These are phyloP conservation scores for Graptemys geographica DNA, from an alignment of 2,797 vertebrate species.

Conservation along the genomic window DNA sequence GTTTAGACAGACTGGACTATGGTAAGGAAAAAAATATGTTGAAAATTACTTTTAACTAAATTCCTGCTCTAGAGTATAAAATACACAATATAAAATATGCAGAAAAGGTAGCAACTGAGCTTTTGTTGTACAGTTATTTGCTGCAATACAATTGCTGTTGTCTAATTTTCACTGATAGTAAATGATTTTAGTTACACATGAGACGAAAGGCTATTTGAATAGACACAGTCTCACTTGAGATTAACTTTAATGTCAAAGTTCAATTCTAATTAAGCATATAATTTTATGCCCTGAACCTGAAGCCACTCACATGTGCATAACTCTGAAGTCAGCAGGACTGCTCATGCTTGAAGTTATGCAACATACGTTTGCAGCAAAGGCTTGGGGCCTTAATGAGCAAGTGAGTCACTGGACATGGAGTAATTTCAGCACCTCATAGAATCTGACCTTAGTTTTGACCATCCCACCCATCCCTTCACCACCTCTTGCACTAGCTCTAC, in stretches of 20 bases:
- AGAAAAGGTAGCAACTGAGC: neutral
- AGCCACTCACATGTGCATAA: neutral
- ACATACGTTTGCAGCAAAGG: neutral
- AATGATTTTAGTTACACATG: neutral
- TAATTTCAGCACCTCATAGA: neutral
- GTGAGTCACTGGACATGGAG: neutral
- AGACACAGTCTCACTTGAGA: slow-evolving; percentile 1
- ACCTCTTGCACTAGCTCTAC: slow-evolving; percentile 4
- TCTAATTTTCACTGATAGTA: slow-evolving; percentile 22
- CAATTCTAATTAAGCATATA: slow-evolving; percentile 19
- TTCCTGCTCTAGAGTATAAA: slow-evolving; percentile 36
- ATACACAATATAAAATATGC: slow-evolving; percentile 42
- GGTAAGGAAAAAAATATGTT: neutral
- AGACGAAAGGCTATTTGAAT: slow-evolving; percentile 17
- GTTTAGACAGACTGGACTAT: neutral
- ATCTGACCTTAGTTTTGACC: neutral
- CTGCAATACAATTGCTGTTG: slow-evolving; percentile 63
- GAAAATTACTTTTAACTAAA: neutral
- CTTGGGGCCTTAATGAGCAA: neutral
- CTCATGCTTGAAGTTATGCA: neutral
- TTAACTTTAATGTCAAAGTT: slow-evolving; percentile 6
- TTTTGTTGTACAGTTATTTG: slow-evolving; percentile 40
- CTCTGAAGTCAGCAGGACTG: neutral
- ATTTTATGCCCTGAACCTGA: neutral
- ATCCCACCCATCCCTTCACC: neutral